phyloP scores from a whole-genome alignment of 2,797 vertebrate genomes.

The Xenentodon cancila region DNA sequence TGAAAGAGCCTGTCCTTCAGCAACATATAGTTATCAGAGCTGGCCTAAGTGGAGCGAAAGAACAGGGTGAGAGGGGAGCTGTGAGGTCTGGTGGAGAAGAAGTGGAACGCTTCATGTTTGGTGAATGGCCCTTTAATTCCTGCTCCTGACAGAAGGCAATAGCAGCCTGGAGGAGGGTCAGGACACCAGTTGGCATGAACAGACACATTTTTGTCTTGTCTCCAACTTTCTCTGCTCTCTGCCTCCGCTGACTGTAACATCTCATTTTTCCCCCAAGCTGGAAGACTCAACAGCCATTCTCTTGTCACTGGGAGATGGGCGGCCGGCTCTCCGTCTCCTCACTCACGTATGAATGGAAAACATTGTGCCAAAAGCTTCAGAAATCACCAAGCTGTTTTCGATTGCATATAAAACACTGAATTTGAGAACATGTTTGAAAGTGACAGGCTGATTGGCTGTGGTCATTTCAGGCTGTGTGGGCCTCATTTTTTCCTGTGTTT shows the following conservation, averaged over 20 bases:
- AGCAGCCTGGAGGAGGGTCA: constrained; percentile 81
- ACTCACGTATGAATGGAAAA: constrained; percentile 76
- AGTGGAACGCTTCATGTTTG: constrained; percentile 59
- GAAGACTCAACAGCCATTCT: constrained; percentile 77
- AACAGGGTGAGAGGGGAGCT: constrained; percentile 17
- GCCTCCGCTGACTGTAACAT: constrained; percentile 75
- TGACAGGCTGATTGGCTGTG: constrained; percentile 76
- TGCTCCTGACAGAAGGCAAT: constrained; percentile 77
- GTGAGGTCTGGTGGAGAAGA: constrained; percentile 32
- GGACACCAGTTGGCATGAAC: constrained; percentile 80
- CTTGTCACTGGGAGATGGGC: constrained; percentile 70
- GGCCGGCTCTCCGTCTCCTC: constrained; percentile 71
- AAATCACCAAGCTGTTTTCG: constrained; percentile 68
- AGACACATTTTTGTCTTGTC: constrained; percentile 81
- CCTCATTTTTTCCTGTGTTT: constrained; percentile 74
- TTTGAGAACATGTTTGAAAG: constrained; percentile 70
- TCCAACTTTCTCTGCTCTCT: constrained; percentile 77
- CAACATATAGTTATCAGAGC: constrained; percentile 17
- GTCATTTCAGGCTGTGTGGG: constrained; percentile 77
- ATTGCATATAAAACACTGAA: constrained; percentile 73
- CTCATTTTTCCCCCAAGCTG: constrained; percentile 72
- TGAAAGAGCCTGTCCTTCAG: constrained; percentile 29
- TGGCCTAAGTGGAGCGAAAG: constrained; percentile 28
- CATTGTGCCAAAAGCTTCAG: constrained; percentile 70
- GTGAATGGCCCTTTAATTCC: constrained; percentile 79